These are phyloP conservation scores for Orientallactaga bullata DNA, from an alignment of 2,113 vertebrate species.

Conservation along the genomic window DNA sequence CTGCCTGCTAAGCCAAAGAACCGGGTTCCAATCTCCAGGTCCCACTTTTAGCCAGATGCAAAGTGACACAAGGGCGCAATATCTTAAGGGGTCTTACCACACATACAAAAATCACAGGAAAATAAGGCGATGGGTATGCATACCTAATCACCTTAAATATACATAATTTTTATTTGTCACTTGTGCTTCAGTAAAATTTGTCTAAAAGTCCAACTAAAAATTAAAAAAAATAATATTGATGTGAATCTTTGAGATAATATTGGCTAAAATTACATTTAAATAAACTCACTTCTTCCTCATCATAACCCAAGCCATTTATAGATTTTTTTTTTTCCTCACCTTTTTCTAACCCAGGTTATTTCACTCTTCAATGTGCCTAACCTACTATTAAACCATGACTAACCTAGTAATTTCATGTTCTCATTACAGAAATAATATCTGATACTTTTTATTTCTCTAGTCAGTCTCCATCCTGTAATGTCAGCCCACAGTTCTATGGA, in stretches of 20 bases:
- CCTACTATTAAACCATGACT: neutral
- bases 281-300: neutral
- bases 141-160: neutral
- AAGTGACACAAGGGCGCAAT: too few relatives aligned
- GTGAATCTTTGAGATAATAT: neutral
- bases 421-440: neutral
- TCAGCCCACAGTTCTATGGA: neutral
- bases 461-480: neutral
- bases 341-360: neutral
- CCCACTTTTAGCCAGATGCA: too few relatives aligned
- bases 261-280: neutral
- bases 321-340: neutral
- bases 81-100: neutral
- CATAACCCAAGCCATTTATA: too few relatives aligned
- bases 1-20: too few relatives aligned
- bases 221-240: neutral
- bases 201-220: neutral
- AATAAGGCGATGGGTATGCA: neutral
- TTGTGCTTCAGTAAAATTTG: neutral
- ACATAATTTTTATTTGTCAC: neutral
- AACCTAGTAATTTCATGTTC: neutral
- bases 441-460: neutral
- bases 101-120: neutral
- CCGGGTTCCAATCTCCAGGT: too few relatives aligned
- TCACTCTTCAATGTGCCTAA: neutral